Conservation (phyloP, 1,140 invertebrate genomes). For the Rhynchophorus ferrugineus region DNA sequence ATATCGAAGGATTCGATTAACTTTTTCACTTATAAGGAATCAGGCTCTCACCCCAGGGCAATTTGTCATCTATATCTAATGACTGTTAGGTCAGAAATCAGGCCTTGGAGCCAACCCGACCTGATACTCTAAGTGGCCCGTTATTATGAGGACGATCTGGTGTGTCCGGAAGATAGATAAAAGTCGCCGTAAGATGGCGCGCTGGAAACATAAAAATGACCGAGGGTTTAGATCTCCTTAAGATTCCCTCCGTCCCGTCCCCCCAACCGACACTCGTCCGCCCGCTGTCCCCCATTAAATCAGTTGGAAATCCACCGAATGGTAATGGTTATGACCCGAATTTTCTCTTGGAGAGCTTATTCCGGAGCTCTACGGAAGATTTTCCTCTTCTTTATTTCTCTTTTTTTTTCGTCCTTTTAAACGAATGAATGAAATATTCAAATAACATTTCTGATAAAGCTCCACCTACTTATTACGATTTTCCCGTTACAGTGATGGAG, state of each 20-base stretch:
- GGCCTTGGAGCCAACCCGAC: neutral
- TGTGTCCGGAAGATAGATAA: neutral
- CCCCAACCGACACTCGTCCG: too few relatives aligned
- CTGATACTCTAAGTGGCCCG: neutral
- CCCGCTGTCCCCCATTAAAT: too few relatives aligned
- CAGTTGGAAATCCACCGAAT: neutral
- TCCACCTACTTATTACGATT: too few relatives aligned
- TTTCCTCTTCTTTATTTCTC: too few relatives aligned
- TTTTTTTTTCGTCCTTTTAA: too few relatives aligned
- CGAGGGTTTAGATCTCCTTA: neutral
- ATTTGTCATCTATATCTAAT: neutral
- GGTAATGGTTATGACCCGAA: neutral
- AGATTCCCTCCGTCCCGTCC: too few relatives aligned
- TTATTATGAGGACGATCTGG: neutral
- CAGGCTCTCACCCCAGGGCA: neutral
- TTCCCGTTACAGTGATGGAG: too few relatives aligned
- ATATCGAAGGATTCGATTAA: neutral
- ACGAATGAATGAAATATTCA: too few relatives aligned
- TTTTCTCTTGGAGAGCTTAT: neutral
- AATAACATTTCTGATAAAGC: too few relatives aligned
- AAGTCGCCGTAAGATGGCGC: neutral
- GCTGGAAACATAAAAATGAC: neutral
- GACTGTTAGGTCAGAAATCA: neutral
- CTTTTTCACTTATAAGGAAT: neutral
- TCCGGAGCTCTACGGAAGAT: too few relatives aligned